Evolutionary conservation across 1,140 invertebrate genomes (phyloP), one percentile per base, ranked within the genome.

Genomic region (Ceratina japonica): DNA sequence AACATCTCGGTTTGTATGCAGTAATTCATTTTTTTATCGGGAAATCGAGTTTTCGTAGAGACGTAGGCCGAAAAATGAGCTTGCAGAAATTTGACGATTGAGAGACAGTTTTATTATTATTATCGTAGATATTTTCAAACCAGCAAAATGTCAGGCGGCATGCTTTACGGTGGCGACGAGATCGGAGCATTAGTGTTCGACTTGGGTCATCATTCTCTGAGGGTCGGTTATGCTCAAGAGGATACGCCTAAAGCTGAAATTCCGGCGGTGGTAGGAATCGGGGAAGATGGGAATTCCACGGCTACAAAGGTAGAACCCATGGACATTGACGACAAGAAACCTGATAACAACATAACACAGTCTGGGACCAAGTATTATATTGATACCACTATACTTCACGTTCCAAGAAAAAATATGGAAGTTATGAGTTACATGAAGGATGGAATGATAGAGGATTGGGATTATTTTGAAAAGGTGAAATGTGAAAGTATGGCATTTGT

Each of bases 141-240:
- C 56, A 56, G 1, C 75, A 85, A 80, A 8, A 86, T 86, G 85
- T 86, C 85, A 69, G 85, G 84, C 0, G 85, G 85, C 24, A 97
- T 97, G 96, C 89, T 97, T 54, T 97, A 97, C 86, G 96, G 96
- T 31, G 96, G 96, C 37, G 99, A 99, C 94, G 99, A 99, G 92
- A 99, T 99, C 83, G 98, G 98, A 18, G 98, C 98, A 0, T 91
- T 99, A 73, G 98, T 99, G 15, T 98, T 99, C 91, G 98, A 99
- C 92, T 95, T 98, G 62, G 98, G 98, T 0, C 97, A 98, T 87
- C 96, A 97, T 91, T 97, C 97, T 1, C 91, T 98, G 51, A 92
- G 97, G 79, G 96, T 96, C 24, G 97, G 97, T 27, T 98, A 97
- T 94, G 97, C 97, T 22, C 97, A 97, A 75, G 97, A 98, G 92